These are phyloP conservation scores for Eumaeus atala DNA, from an alignment of 1,140 invertebrate genomes.

Conservation along the genomic window DNA sequence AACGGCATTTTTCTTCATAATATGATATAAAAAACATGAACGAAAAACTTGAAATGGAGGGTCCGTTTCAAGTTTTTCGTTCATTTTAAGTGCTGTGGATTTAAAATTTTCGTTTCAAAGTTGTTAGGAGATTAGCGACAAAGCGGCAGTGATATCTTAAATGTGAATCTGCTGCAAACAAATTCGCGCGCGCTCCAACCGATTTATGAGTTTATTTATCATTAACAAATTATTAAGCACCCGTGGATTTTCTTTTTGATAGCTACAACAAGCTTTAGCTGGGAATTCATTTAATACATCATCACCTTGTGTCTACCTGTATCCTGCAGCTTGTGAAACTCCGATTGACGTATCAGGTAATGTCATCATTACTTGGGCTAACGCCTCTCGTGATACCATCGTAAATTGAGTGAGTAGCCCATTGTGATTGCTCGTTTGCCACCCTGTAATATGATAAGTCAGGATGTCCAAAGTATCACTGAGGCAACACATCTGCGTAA, in stretches of 20 bases:
- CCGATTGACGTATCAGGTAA: too few relatives aligned
- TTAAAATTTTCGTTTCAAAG: conserved; percentile 68
- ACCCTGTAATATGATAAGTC: too few relatives aligned
- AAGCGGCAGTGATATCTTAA: conserved; percentile 67
- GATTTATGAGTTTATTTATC: conserved; percentile 76
- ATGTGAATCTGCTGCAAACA: conserved; percentile 71
- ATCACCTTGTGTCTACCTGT: neutral
- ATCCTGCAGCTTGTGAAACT: too few relatives aligned
- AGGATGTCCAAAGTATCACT: too few relatives aligned
- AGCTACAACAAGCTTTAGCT: conserved; percentile 8
- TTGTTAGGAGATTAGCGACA: conserved; percentile 71
- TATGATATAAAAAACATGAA: neutral
- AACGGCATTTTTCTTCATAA: too few relatives aligned
- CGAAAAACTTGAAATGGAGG: neutral
- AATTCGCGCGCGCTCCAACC: conserved; percentile 57
- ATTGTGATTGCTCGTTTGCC: too few relatives aligned
- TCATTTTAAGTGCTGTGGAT: conserved; percentile 54
- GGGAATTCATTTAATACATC: neutral
- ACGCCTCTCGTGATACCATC: too few relatives aligned
- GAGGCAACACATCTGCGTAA: too few relatives aligned
- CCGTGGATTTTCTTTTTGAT: conserved; percentile 49
- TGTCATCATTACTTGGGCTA: too few relatives aligned
- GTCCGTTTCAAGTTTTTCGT: conserved; percentile 37
- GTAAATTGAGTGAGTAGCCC: too few relatives aligned
- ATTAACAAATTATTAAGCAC: conserved; percentile 75